Evolutionary conservation across 2,888 invertebrate genomes (phyloP).

Genomic region (Phengaris arion): DNA sequence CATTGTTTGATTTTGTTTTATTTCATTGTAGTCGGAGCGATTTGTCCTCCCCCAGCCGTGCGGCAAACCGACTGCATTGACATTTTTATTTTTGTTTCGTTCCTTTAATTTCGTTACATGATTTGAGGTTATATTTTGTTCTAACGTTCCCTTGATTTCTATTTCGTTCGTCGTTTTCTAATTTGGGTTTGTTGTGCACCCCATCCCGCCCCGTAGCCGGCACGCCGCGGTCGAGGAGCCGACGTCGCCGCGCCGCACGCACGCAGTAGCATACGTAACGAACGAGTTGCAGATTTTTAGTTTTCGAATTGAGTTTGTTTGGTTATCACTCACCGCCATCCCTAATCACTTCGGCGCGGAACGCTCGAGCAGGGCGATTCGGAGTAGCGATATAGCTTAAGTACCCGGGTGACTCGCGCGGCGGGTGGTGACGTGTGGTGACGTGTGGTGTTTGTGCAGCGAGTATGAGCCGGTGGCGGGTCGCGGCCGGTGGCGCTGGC

Average conservation of each 20-base stretch:
- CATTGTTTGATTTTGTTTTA: constrained; percentile 49
- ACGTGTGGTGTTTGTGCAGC: constrained; percentile 53
- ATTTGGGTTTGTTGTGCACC: constrained; percentile 64
- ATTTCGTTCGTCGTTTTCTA: constrained; percentile 48
- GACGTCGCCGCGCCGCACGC: constrained; percentile 33
- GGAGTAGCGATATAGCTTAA: background rate
- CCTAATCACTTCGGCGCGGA: constrained; percentile 33
- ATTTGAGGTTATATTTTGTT: constrained; percentile 44
- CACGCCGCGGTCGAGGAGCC: constrained; percentile 36
- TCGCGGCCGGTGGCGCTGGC: constrained; percentile 66
- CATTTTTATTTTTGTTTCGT: constrained; percentile 47
- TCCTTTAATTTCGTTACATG: constrained; percentile 46
- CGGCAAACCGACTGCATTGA: constrained; percentile 48
- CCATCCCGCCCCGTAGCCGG: constrained; percentile 50
- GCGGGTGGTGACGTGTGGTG: constrained; percentile 11
- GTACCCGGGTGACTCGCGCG: background rate
- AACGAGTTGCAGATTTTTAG: constrained; percentile 28
- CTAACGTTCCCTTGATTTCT: constrained; percentile 51
- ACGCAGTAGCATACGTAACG: constrained; percentile 2
- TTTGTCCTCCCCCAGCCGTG: constrained; percentile 1
- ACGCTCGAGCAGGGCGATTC: constrained; percentile 9
- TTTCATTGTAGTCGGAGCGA: constrained; percentile 45
- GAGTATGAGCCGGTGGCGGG: constrained; percentile 65
- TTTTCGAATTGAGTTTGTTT: constrained; percentile 41
- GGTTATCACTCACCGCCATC: constrained; percentile 50